Conservation (phyloP, 2,888 invertebrate genomes). For the Epiblema foenella region DNA sequence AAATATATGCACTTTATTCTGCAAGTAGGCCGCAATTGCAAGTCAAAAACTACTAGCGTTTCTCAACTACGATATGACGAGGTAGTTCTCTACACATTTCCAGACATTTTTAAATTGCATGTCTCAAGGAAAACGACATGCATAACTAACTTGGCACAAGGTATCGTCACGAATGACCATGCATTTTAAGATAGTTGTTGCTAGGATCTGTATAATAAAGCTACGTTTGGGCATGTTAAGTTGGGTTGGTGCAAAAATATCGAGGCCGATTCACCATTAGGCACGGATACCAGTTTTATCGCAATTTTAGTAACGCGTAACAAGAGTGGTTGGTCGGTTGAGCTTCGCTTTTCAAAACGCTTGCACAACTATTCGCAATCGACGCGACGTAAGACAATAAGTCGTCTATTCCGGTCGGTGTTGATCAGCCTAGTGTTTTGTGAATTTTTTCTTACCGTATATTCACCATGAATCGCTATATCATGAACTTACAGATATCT, state of each 20-base stretch:
- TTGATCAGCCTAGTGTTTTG: constrained; percentile 9
- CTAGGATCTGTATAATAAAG: constrained; percentile 2
- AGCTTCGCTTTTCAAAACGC: constrained; percentile 44
- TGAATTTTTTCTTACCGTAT: constrained; percentile 3
- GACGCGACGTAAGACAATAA: constrained; percentile 45
- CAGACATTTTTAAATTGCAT: neutral
- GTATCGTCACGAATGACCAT: neutral
- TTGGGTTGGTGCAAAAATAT: constrained; percentile 20
- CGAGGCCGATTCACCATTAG: constrained; percentile 36
- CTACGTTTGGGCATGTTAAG: constrained; percentile 12
- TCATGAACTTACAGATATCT: constrained; percentile 8
- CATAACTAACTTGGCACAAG: neutral
- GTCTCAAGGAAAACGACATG: neutral
- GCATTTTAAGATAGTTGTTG: neutral
- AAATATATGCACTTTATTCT: too few relatives aligned
- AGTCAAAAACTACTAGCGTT: too few relatives aligned
- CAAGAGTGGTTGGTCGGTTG: constrained; percentile 36
- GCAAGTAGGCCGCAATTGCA: too few relatives aligned
- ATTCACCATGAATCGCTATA: constrained; percentile 13
- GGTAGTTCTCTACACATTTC: too few relatives aligned
- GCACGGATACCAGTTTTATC: constrained; percentile 40
- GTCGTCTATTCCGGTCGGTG: constrained; percentile 6
- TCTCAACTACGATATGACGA: too few relatives aligned
- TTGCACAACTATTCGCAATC: constrained; percentile 42
- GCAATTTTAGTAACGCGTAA: constrained; percentile 35